Evolutionary conservation across 2,113 vertebrate species (phyloP).

Genomic region (Noctilio leporinus): DNA sequence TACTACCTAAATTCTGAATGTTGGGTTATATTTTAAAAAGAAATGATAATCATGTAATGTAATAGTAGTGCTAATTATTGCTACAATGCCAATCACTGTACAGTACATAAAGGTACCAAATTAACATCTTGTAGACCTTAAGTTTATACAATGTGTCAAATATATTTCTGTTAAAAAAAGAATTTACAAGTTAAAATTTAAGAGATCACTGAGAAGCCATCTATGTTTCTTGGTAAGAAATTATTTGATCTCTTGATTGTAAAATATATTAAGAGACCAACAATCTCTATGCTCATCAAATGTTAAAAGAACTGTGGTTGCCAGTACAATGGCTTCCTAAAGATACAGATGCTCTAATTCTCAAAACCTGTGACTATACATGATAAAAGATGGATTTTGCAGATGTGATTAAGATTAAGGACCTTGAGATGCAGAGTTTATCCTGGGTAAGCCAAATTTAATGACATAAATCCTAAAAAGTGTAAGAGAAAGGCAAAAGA

Average conservation of each 20-base stretch:
- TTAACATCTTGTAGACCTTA: not conserved
- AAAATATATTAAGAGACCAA: not conserved
- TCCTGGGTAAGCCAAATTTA: not conserved
- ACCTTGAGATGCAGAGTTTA: not conserved
- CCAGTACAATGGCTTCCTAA: not conserved
- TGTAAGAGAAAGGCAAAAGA: not conserved
- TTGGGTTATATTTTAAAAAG: not conserved
- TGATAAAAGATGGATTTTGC: not conserved
- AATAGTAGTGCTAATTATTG: not conserved
- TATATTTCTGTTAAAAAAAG: not conserved
- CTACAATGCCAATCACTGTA: not conserved
- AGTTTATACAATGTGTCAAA: not conserved
- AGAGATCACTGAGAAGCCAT: not conserved
- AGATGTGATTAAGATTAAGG: not conserved
- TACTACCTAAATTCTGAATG: conserved; percentile 22
- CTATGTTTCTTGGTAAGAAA: not conserved
- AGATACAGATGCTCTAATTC: not conserved
- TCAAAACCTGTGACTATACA: not conserved
- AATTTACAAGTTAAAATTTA: not conserved
- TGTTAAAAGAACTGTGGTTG: not conserved
- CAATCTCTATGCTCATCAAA: not conserved
- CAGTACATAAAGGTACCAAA: not conserved
- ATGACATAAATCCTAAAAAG: not conserved
- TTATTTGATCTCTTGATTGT: not conserved
- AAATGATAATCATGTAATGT: not conserved